These are phyloP conservation scores for Nerophis ophidion DNA, from an alignment of 2,113 vertebrate genomes.

Conservation along the genomic window DNA sequence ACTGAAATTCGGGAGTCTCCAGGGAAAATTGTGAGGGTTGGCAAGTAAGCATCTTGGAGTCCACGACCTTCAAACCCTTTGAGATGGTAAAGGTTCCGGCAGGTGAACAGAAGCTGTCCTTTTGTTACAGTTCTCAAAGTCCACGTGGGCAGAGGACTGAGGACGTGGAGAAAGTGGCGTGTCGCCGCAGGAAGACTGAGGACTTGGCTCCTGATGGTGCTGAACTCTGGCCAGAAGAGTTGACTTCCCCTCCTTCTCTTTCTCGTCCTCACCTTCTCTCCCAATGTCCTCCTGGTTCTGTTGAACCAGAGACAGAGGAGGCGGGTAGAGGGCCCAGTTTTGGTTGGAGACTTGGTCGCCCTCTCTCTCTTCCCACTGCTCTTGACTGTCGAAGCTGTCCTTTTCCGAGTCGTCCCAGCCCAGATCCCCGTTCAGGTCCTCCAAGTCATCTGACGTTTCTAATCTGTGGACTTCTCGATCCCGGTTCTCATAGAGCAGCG, in stretches of 20 bases:
- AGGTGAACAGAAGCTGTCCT: constrained; percentile 36
- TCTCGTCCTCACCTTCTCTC: constrained; percentile 36
- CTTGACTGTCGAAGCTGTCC: constrained; percentile 32
- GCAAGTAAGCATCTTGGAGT: too few relatives aligned
- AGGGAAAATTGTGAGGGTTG: too few relatives aligned
- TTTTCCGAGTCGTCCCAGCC: constrained; percentile 52
- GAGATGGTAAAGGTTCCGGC: constrained; percentile 40
- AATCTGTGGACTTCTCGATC: constrained; percentile 75
- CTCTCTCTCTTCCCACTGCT: constrained; percentile 38
- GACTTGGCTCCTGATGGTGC: constrained; percentile 69
- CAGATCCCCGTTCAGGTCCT: constrained; percentile 41
- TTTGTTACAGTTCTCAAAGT: constrained; percentile 60
- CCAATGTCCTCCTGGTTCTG: constrained; percentile 38
- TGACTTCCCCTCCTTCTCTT: constrained; percentile 47
- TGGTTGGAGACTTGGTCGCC: constrained; percentile 35
- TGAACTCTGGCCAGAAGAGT: constrained; percentile 65
- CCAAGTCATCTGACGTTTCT: constrained; percentile 35
- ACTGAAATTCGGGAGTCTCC: too few relatives aligned
- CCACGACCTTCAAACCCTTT: background rate
- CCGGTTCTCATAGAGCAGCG: constrained; percentile 91
- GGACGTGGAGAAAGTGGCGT: constrained; percentile 54
- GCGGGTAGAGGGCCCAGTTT: constrained; percentile 19
- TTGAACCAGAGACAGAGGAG: constrained; percentile 18
- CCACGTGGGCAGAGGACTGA: constrained; percentile 67
- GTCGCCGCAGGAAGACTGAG: constrained; percentile 38